These are phyloP conservation scores for Abramis brama DNA, from an alignment of 2,113 vertebrate genomes.

Conservation along the genomic window DNA sequence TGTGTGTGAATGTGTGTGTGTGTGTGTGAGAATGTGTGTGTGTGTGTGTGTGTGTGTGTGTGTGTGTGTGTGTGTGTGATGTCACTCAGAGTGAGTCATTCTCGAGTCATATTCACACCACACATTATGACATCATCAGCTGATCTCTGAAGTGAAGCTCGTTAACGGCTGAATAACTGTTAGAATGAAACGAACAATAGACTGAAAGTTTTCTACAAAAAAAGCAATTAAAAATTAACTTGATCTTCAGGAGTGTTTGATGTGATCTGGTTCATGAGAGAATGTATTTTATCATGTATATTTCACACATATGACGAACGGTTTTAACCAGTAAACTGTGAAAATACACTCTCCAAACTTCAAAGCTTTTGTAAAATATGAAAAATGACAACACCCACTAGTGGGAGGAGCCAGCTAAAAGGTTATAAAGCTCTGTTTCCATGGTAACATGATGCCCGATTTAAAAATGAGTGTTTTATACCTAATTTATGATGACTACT, in stretches of 20 bases:
- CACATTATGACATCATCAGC: not conserved
- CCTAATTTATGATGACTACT: too few relatives aligned
- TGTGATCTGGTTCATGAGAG: not conserved
- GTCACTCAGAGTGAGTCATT: conserved; percentile 8
- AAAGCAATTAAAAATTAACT: not conserved
- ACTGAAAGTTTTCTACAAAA: not conserved
- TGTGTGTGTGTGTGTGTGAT: not conserved
- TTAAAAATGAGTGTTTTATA: too few relatives aligned
- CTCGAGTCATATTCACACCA: conserved; percentile 3
- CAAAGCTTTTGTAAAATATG: too few relatives aligned
- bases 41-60: not conserved
- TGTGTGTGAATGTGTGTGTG: not conserved
- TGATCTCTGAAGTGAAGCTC: not conserved
- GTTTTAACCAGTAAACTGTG: too few relatives aligned
- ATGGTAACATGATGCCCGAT: too few relatives aligned
- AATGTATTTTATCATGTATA: too few relatives aligned
- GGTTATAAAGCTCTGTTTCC: too few relatives aligned
- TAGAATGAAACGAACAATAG: not conserved
- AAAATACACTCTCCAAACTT: too few relatives aligned
- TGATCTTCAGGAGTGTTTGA: not conserved
- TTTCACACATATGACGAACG: too few relatives aligned
- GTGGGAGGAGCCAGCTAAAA: too few relatives aligned
- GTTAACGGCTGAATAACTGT: not conserved
- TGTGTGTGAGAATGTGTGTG: not conserved
- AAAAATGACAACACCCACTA: too few relatives aligned